These are phyloP conservation scores for Zoanthus gigantus DNA, from an alignment of 92 coral and sea anemone genomes.

Conservation along the genomic window DNA sequence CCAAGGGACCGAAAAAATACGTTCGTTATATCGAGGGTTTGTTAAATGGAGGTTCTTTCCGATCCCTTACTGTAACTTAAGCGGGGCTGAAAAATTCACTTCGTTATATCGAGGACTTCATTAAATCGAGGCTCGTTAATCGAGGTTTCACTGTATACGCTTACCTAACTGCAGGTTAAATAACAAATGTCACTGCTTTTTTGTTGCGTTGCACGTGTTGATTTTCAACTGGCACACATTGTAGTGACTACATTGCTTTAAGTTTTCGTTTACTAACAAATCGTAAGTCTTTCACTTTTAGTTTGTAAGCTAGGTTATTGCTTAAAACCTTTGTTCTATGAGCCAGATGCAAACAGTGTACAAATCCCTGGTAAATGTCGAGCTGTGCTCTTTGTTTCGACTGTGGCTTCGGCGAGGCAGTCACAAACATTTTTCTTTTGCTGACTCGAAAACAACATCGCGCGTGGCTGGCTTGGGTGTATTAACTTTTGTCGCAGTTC, in stretches of 20 bases:
- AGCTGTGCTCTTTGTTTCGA: background rate
- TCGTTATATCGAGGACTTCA: no score
- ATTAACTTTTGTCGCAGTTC: background rate
- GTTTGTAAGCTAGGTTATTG: background rate
- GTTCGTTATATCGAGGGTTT: no score
- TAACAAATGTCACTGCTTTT: background rate
- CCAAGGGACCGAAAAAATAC: no score
- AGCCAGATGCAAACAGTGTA: background rate
- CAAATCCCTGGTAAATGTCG: conserved; percentile 23
- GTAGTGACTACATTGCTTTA: background rate
- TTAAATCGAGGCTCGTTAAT: no score
- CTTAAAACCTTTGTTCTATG: background rate
- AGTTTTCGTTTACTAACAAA: background rate
- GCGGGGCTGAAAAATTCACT: no score
- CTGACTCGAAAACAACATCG: conserved; percentile 14
- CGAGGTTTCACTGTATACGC: no score
- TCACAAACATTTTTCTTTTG: background rate
- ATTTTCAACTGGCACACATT: conserved; percentile 4
- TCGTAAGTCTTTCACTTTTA: background rate
- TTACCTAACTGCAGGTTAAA: no score
- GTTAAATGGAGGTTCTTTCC: no score
- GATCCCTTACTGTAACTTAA: no score
- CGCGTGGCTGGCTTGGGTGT: background rate
- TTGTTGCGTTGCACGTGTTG: conserved; percentile 29
- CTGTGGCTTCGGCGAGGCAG: conserved; percentile 6